phyloP scores from a whole-genome alignment of 2,797 vertebrate species.

The Hydrocynus forskahlii region DNA sequence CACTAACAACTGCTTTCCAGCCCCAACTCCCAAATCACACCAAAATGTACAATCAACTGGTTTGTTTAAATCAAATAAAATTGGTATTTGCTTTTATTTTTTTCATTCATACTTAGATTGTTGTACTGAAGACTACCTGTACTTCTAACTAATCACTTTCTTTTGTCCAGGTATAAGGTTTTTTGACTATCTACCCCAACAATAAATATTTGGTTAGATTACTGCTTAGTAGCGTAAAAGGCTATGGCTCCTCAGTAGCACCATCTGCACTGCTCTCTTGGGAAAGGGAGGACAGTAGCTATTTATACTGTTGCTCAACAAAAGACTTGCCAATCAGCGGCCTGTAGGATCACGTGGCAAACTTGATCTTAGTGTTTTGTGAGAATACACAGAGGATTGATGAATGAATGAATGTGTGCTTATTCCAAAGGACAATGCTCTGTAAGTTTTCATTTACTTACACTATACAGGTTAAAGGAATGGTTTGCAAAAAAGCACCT shows the following conservation, averaged over 20 bases:
- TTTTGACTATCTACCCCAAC: neutral
- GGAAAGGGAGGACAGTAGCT: slow-evolving; percentile 3
- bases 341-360: slow-evolving; percentile 13
- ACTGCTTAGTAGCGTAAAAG: neutral
- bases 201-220: neutral
- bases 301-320: slow-evolving; percentile 39
- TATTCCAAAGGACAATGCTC: neutral
- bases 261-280: slow-evolving; percentile 1
- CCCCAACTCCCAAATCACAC: neutral
- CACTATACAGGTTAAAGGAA: neutral
- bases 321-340: slow-evolving; percentile 34
- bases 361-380: neutral
- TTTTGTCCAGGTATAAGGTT: neutral
- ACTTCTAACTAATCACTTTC: neutral
- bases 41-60: neutral
- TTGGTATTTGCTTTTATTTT: neutral
- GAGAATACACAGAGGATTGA: neutral
- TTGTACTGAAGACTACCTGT: neutral
- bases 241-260: neutral
- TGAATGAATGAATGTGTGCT: neutral
- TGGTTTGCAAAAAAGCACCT: too few species aligned
- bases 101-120: neutral
- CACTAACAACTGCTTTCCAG: slow-evolving; percentile 2
- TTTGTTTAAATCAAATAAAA: neutral
- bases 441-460: neutral